Evolutionary conservation across 1,140 invertebrate species (phyloP), one percentile per base, ranked within the genome.

Genomic region (silkworm (Bombyx mori)): DNA sequence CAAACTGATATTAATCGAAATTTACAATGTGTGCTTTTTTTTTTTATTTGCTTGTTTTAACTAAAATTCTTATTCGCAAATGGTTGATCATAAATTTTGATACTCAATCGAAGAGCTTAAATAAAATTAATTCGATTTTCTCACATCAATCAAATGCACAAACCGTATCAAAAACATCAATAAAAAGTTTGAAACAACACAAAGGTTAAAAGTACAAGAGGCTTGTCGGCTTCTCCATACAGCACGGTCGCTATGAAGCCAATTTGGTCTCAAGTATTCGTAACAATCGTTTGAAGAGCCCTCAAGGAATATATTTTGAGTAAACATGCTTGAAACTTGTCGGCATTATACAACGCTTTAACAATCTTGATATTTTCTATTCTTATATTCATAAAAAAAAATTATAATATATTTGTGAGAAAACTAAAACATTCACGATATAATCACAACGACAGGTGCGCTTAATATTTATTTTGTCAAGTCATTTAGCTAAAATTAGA

Each of bases 311-410:
- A 72, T 82, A 71, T 80, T 82, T 82, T 69, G 71, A 79, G 77
- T 81, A 82, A 84, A 84, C 76, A 77, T 58, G 80, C 81, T 82
- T 73, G 69, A 70, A 62, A 64, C 68, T 70, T 75, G 71, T 71
- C 66, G 69, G 67, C 58, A 58, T 43, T 68, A 52, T 74, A 73
- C 58, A 54, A 50, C 57, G 60, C 7, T 56, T 48, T 7, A 66
- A 47, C n/a, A 12, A 47, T 66, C 63, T 77, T 82, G 75, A 75
- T 82, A 72, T 61, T 71, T 60, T 35, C 26, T 35, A 35, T 35
- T 35, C 26, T 35, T 3, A 35, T 35, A 35, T 35, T 35, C 2
- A 35, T 5, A 35, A 35, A 35, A 35, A 3, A 35, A 3, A 3
- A 35, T 35, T 3, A 35, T 5, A 35, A 35, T 35, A 35, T 35